Base-by-base conservation (phyloP, 2,888 invertebrate genomes). In the Macrophya annulata region DNA sequence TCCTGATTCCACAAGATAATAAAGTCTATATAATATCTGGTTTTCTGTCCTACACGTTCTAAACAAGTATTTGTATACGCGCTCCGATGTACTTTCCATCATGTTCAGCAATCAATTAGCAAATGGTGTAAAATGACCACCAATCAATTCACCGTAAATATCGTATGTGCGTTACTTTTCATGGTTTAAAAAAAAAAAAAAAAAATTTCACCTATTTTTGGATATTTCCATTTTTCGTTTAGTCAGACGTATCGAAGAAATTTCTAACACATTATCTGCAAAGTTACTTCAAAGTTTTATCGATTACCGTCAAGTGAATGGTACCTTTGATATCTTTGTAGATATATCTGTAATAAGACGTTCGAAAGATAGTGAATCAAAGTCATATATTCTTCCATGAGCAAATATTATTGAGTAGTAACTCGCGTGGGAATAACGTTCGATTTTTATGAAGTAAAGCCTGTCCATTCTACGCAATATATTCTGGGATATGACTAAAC, bases 1-100 rank as follows among this genome's bases (percentile, higher is more conserved):
- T n/a, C 21, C 37, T 40, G 62, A 81, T 81, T 62, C 81, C 81
- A 81, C 81, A 62, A 81, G 62, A 62, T 62, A 81, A 62, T 62
- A 21, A 81, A 45, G 37, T 25, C 74, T 72, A 21, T 72, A 72
- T 72, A 43, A 71, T 40, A 71, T 71, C 31, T 37, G 25, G 31
- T 17, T 37, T 4, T 37, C 43, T 25, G 45, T 74, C 21, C 25
- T 48, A 21, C 48, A 48, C 48, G 45, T 48, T 55, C 21, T 77
- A 37, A 37, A 77, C 77, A 55, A 31, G 76, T 45, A 77, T 74
- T 74, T 77, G 55, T 37, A 77, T 31, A 37, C 31, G 8, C 43
- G 43, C 72, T 45, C n/a, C n/a, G 40, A 45, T 55, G n/a, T 51
- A 77, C 77, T 77, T 77, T 77, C 77, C 55, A 77, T 55, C 72